Evolutionary conservation across 2,888 invertebrate species (phyloP), one percentile per base, ranked within the genome.

Genomic region (Xanthostigma xanthostigma): DNA sequence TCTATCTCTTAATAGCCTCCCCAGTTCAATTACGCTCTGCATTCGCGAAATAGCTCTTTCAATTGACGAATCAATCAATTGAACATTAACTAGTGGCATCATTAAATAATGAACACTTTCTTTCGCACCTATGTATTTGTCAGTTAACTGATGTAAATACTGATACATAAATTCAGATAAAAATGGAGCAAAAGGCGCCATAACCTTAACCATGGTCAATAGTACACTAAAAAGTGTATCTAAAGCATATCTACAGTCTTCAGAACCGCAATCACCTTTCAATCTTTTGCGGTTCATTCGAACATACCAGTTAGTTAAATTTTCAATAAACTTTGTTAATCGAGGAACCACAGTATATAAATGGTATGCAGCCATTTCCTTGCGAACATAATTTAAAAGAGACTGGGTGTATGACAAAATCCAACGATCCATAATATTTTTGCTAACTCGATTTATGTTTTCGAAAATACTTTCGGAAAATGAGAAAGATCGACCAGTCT

Each of bases 271-370:
- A 61, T 95, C 94, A 39, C 96, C 96, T 73, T 96, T 97, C 51
- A 98, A 78, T 46, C 98, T 76, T 58, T 83, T 87, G 49, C 98
- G 78, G 66, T 98, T 98, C 81, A 98, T 87, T 53, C 97, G 76
- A 35, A 98, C 94, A 65, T 97, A 98, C 95, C 96, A 96, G 66
- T 99, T 99, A 34, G 97, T 98, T 4, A 98, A 76, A 62, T 96
- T 90, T 62, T 97, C 96, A 55, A 98, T 92, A 66, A 93, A 98
- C 64, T 94, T 93, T 0, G 96, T 86, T 40, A 99, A 71, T 48
- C 84, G 74, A 0, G 96, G 95, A 9, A 96, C 85, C 9, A 98
- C 98, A 1, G 95, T 96, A 63, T 96, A 98, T 47, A 98, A 71
- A 48, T 88, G 81, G 64, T 97, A 98, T 1, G 86, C 84, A 58